phyloP scores from a whole-genome alignment of 2,113 vertebrate species.

The rat (Rattus norvegicus) region GRCr8 NC_086038.1:5485001-5485500 shows the following conservation, averaged over 20 bases:
- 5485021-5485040: background rate
- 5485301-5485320: background rate
- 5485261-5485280: background rate
- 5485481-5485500: background rate
- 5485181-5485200: background rate
- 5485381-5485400: background rate
- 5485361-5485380: background rate
- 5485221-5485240: background rate
- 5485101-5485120: background rate
- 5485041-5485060: too few species aligned
- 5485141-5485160: too few species aligned
- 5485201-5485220: background rate
- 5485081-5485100: background rate
- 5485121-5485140: background rate
- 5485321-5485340: conserved; percentile 6
- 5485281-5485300: background rate
- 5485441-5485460: background rate
- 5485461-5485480: background rate
- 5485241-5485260: background rate
- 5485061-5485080: too few species aligned
- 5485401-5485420: too few species aligned
- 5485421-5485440: rapidly evolving
- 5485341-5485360: background rate
- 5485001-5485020: background rate
- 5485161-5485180: background rate